These are phyloP conservation scores for Papilio glaucus DNA, from an alignment of 1,140 invertebrate species.

Conservation along the genomic window DNA sequence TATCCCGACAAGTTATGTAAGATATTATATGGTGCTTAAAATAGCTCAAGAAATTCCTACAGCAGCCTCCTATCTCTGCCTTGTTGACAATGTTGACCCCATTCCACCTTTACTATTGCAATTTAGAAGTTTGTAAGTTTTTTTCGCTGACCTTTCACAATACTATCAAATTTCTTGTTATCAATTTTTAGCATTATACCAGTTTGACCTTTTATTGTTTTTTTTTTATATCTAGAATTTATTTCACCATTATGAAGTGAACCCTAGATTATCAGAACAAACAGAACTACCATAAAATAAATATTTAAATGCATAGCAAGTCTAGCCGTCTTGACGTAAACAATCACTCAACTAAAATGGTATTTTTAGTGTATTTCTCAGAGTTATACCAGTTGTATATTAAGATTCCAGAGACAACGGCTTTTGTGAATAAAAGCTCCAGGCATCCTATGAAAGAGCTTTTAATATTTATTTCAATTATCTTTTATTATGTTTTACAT, in stretches of 20 bases:
- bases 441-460: neutral
- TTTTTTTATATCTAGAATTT: no score
- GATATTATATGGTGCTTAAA: slow-evolving; percentile 2
- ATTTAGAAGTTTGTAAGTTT: neutral
- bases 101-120: neutral
- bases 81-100: slow-evolving; percentile 9
- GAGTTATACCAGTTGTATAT: neutral
- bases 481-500: neutral
- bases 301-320: neutral
- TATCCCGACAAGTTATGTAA: slow-evolving; percentile 13
- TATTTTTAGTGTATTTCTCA: neutral
- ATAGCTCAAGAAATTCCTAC: slow-evolving; percentile 15
- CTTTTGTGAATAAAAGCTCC: neutral
- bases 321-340: neutral
- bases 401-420: neutral
- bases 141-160: neutral
- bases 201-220: no score
- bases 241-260: neutral
- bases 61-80: neutral
- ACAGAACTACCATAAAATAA: neutral
- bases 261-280: neutral
- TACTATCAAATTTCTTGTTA: no score
- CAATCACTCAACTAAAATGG: neutral
- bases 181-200: no score
- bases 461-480: neutral